Evolutionary conservation across 1,140 invertebrate genomes (phyloP).

Genomic region (Eriocheir sinensis): DNA sequence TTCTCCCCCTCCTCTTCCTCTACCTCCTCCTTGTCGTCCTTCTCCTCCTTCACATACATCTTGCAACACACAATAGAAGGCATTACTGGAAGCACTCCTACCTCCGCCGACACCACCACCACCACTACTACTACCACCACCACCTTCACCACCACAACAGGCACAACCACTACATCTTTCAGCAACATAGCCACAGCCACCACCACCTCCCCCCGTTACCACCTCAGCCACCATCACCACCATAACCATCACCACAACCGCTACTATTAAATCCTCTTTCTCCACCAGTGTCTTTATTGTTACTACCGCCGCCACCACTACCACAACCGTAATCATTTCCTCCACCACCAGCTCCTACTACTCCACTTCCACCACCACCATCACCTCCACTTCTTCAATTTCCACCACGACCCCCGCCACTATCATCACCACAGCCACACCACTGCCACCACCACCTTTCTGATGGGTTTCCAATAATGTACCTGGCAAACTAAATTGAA

Average conservation of each 20-base stretch:
- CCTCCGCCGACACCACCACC: too few relatives aligned
- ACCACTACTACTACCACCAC: not conserved
- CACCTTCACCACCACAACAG: too few relatives aligned
- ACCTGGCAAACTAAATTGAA: constrained; percentile 15
- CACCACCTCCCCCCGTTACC: not conserved
- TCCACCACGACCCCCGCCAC: too few relatives aligned
- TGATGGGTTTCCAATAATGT: constrained; percentile 17
- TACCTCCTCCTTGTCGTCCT: too few relatives aligned
- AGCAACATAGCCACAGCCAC: not conserved
- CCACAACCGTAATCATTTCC: not conserved
- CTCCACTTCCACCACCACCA: not conserved
- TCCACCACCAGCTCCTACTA: not conserved
- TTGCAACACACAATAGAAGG: not conserved
- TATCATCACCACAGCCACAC: not conserved
- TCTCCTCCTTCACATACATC: not conserved
- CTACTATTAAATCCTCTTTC: not conserved
- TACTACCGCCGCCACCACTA: not conserved
- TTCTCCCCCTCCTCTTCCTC: too few relatives aligned
- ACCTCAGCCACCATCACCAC: too few relatives aligned
- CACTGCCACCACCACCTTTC: not conserved
- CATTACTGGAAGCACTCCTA: too few relatives aligned
- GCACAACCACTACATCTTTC: not conserved
- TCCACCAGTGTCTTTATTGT: too few relatives aligned
- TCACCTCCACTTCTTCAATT: not conserved
- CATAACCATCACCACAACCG: too few relatives aligned